Base-by-base conservation (phyloP, 1,140 invertebrate genomes). In the Nephotettix cincticeps region DNA sequence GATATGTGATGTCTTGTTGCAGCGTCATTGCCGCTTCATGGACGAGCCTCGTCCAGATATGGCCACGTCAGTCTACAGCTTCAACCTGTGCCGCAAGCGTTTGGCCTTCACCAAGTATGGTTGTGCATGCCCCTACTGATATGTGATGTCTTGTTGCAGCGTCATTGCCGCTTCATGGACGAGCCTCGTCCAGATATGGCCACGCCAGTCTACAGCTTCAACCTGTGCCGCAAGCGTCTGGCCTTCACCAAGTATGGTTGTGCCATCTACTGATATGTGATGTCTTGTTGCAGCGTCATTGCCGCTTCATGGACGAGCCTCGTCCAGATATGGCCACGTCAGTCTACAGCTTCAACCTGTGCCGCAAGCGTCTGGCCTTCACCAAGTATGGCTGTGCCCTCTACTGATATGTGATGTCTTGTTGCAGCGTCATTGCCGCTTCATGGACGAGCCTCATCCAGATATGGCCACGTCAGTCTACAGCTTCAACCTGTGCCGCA, bases 311-410 rank as follows among this genome's bases (percentile, higher is more conserved):
- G 19, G 79, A 87, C 71, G 89, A 91, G 79, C 75, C 75, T 1
- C 21, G 40, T 1, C 80, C 79, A 23, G 84, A 88, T 58, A 76
- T 88, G 47, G 84, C 86, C 45, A 86, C 84, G 66, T 82, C 86
- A 0, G 85, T 88, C 21, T 90, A 91, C 77, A 86, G 86, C 13
- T 89, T 89, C 72, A 87, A 85, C 0, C 77, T 88, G 61, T 91
- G 89, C 73, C 80, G 87, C 4, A 88, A 87, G 71, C 78, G 81
- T 28, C 78, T 89, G 0, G 84, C 87, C 32, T 73, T 86, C 13
- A 78, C 83, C 67, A 81, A 85, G 32, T 91, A 89, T 75, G 79
- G 83, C 0, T 91, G 89, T 76, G 78, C 88, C 25, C 89, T 89
- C 0, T 72, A 71, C 58, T 74, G 74, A 28, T 74, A 72, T 27